These are phyloP conservation scores for Seira musarum DNA, from an alignment of 2,888 invertebrate genomes.

Conservation along the genomic window DNA sequence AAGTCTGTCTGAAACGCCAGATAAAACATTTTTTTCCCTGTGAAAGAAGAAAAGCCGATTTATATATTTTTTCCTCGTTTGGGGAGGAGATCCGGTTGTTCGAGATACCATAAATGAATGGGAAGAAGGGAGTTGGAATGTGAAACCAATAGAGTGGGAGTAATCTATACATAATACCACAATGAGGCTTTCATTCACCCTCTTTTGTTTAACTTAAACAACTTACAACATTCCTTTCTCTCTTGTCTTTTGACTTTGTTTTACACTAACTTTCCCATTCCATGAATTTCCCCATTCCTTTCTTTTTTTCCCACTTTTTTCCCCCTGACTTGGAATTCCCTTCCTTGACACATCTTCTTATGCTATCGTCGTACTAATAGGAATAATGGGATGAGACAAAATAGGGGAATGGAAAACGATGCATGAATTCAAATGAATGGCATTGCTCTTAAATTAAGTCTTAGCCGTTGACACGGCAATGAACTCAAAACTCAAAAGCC, in stretches of 20 bases:
- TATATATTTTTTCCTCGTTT: neutral
- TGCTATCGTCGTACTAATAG: constrained; percentile 36
- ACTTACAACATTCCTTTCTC: constrained; percentile 4
- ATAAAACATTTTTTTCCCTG: no score
- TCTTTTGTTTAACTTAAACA: neutral
- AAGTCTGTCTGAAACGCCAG: no score
- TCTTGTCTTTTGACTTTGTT: neutral
- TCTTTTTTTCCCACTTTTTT: neutral
- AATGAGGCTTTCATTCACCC: constrained; percentile 28
- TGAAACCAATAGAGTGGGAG: constrained; percentile 22
- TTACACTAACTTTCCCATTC: neutral
- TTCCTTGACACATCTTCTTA: no score
- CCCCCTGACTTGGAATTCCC: no score
- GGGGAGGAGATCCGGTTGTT: neutral
- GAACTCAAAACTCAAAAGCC: constrained; percentile 7
- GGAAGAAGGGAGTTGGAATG: neutral
- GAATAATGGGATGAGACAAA: constrained; percentile 41
- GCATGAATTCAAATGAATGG: constrained; percentile 64
- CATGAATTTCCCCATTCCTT: neutral
- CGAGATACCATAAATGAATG: no score
- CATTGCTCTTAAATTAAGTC: constrained; percentile 63
- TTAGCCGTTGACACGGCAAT: constrained; percentile 61
- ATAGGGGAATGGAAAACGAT: constrained; percentile 38
- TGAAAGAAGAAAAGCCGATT: no score
- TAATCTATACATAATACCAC: constrained; percentile 16